A percentile compares a stretch with the other conserved stretches of the same genome.
phyloP scores from a whole-genome alignment of 2,113 vertebrate species.

The Erpornis zantholeuca region DNA sequence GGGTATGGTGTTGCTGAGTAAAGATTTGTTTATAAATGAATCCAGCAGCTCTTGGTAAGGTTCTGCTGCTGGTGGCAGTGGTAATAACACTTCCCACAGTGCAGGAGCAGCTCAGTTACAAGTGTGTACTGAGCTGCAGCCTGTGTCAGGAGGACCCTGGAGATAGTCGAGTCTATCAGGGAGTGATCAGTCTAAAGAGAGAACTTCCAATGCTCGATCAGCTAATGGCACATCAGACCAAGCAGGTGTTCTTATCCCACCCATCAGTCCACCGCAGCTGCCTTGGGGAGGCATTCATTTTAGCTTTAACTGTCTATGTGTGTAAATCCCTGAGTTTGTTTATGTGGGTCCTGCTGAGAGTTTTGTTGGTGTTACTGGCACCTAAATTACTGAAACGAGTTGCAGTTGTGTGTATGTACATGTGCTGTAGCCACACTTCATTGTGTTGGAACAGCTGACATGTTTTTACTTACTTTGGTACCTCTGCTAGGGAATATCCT shows the following conservation, averaged over 20 bases:
- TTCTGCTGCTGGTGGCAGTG: background rate
- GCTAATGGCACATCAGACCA: background rate
- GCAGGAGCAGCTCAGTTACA: background rate
- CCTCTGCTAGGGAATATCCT: background rate
- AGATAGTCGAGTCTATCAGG: background rate
- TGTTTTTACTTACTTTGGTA: background rate
- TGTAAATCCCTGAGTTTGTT: background rate
- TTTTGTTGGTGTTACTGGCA: background rate
- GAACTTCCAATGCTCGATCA: background rate
- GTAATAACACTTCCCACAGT: background rate
- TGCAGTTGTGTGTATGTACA: rapidly evolving
- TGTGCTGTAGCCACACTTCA: background rate
- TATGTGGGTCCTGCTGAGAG: background rate
- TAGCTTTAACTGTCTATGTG: rapidly evolving
- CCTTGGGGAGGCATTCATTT: background rate
- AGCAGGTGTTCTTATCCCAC: background rate
- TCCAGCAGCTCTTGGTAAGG: background rate
- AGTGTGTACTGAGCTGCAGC: background rate
- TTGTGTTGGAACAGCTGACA: background rate
- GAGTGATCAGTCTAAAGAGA: background rate
- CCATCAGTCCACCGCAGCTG: background rate
- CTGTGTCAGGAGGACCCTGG: background rate
- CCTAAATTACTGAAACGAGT: background rate
- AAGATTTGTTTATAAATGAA: background rate
- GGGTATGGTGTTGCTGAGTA: background rate